These are phyloP conservation scores for Arenaria interpres DNA, from an alignment of 2,113 vertebrate species.

Conservation along the genomic window DNA sequence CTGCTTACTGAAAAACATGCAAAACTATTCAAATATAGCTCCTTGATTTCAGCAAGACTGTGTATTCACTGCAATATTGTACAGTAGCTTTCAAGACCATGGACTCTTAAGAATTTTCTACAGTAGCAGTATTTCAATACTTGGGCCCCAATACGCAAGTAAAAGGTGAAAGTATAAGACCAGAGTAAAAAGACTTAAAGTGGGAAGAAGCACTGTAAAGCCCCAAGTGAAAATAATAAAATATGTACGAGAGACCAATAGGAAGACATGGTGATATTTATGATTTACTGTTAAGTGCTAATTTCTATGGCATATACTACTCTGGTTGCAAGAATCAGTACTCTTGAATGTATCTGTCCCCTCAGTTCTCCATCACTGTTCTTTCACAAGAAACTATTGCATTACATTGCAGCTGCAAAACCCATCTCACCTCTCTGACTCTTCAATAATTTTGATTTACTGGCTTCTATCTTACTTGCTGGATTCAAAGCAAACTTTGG, in stretches of 20 bases:
- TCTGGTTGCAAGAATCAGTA: not conserved
- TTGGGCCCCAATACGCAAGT: conserved; percentile 41
- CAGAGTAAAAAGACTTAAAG: conserved; percentile 46
- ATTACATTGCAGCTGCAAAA: conserved; percentile 1
- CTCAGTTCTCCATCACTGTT: not conserved
- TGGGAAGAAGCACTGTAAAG: conserved; percentile 21
- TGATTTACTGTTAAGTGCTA: not conserved
- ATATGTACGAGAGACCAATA: not conserved
- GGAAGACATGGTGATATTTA: not conserved
- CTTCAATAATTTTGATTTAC: not conserved
- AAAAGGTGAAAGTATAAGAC: conserved; percentile 19
- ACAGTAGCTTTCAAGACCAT: not conserved
- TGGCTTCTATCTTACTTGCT: not conserved
- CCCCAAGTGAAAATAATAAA: conserved; percentile 14
- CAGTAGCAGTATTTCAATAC: conserved; percentile 71
- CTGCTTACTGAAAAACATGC: not conserved
- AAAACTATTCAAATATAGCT: not conserved
- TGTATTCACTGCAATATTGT: not conserved
- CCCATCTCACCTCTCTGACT: not conserved
- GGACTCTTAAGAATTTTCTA: not conserved
- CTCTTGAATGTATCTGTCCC: not conserved
- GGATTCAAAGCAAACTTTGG: conserved; percentile 7
- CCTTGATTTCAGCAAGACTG: not conserved
- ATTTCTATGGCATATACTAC: conserved; percentile 3
- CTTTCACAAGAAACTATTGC: not conserved